Base-by-base conservation (phyloP, 2,888 invertebrate genomes). In the Rotaria magnacalcarata region DNA sequence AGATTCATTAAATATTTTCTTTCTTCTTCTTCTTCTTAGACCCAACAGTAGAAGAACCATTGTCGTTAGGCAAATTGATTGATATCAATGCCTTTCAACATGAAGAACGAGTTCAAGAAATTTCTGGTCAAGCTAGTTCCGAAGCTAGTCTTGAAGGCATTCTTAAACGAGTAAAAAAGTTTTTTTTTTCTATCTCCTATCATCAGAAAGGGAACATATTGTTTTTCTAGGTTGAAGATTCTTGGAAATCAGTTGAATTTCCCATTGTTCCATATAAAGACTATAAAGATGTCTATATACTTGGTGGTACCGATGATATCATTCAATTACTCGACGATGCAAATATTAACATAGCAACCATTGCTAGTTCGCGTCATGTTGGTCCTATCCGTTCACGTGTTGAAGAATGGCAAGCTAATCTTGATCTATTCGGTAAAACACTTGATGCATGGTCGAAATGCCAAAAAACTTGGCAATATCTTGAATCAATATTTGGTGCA, bases 51-150 rank as follows among this genome's bases (percentile, higher is more conserved):
- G 95, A 95, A 52, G 93, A 93, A 88, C 90, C 91, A 16, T 89
- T 95, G 41, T 94, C 94, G 0, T 91, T 96, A 27, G 92, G 93
- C 24, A 91, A 93, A 47, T 92, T 96, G 84, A 94, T 94, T 87
- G 93, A 94, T 0, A 92, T 94, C 8, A 93, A 94, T n/a, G 94
- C 94, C 0, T 95, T 95, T 91, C 93, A 93, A 85, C 93, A 93
- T 89, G 93, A 94, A 0, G 93, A 94, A 19, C 93, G 94, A 87
- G 91, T 96, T 27, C 94, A 94, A 93, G 95, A 96, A 89, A 93
- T 96, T 16, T 94, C 96, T 0, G 94, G 94, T 0, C 95, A 95
- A 90, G 96, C 96, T 0, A 95, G 95, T 88, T 95, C 96, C 5
- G 96, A 96, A 90, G 94, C 94, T 7, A 94, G 94, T 11, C 92